Base-by-base conservation (phyloP, 2,113 vertebrate genomes). In the Crotalus viridis region DNA sequence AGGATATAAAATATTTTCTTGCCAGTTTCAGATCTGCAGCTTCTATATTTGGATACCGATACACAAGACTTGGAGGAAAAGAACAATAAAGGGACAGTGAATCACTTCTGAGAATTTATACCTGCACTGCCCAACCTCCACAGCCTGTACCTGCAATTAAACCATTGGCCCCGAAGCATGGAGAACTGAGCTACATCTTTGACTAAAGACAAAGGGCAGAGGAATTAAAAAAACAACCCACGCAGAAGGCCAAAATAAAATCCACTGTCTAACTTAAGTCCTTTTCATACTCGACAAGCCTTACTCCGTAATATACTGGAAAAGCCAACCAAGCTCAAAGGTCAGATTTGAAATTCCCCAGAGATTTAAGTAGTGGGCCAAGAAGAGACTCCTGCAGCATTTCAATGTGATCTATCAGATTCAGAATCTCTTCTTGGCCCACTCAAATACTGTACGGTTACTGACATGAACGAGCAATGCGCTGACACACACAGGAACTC, bases 391-490 rank as follows among this genome's bases (percentile, higher is more conserved):
- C 10, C 81, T 55, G 0, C 0, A 3, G 10, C 13, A 64, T 26
- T 26, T 33, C 57, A 39, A 52, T 24, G 85, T 64, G 88, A 57
- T 0, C 0, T 28, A 2, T 0, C 0, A 22, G 21, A 21, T 61
- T 10, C 7, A 43, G 48, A 57, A 57, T 10, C 0, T 3, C 86
- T 2, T 3, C 86, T 1, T 7, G 22, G 3, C 22, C 13, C 55
- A 17, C 19, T 54, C 0, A 0, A 39, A 55, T 43, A 1, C n/a
- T 33, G 88, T 2, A 39, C 15, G 64, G 81, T 86, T 43, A 55
- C 28, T 46, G 48, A 46, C 57, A 0, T 0, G 0, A 26, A 17
- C 22, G 52, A 90, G 90, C 54, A 55, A 92, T 0, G 0, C 69
- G 55, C 28, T 0, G 0, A 0, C 0, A 92, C 0, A 92, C 28